Evolutionary conservation across 2,113 vertebrate species (phyloP), one percentile per base, ranked within the genome.

Genomic region (Pedionomus torquatus): DNA sequence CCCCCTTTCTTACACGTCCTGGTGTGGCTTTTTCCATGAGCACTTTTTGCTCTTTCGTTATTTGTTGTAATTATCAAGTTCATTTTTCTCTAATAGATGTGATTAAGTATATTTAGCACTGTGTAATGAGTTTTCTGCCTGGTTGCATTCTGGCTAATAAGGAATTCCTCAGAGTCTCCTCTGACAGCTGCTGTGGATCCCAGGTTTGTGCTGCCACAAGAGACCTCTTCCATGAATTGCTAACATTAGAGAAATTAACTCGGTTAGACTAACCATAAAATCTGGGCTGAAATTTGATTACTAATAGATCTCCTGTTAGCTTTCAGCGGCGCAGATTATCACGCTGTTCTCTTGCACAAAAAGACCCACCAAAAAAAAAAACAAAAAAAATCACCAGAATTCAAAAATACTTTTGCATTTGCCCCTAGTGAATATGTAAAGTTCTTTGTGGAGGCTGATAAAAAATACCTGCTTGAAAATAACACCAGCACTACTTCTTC

Each of bases 61-160:
- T 99, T 98, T 98, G 98, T 99, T 98, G 98, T 99, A 98, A 98
- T 98, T 99, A 99, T 98, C 98, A 98, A 98, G 98, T 98, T 98
- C 98, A 98, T 98, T 98, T 98, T 99, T 98, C 98, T 97, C 98
- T 98, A 98, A 99, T 99, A 99, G 99, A 99, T 98, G 99, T 99
- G 99, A 99, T 99, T 99, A 99, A 99, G 98, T 98, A 98, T 99
- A 99, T 99, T 99, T 99, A 98, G 98, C 99, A 98, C 99, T 99
- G 98, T 99, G 99, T 99, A 99, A 99, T 99, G 99, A 99, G 98
- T 99, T 99, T 99, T 99, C 99, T 99, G 99, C 99, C 99, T 99
- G 99, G 98, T 98, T 99, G 99, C 98, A 96, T 99, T 98, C 98
- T 98, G 98, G 99, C 99, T 99, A 99, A 99, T 99, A 98, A 99